Conservation (phyloP, 2,113 vertebrate genomes). For the Aldabrachelys gigantea region DNA sequence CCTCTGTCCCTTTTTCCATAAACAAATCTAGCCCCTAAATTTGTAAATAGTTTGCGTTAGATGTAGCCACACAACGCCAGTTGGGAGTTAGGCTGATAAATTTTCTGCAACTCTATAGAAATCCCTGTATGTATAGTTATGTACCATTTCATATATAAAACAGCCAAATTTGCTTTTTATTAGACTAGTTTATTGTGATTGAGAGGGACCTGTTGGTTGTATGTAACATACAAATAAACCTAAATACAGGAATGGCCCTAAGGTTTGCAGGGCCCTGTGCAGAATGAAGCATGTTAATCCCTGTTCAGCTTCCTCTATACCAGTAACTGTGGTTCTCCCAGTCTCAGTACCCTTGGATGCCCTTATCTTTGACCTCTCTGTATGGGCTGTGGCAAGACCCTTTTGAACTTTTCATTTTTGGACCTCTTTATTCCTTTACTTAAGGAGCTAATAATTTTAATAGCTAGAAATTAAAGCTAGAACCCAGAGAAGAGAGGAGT, state of each 20-base stretch:
- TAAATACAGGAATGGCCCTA: not conserved
- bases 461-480: not conserved
- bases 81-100: not conserved
- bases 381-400: fast-evolving
- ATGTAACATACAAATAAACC: not conserved
- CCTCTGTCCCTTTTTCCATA: not conserved
- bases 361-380: not conserved
- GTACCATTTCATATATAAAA: not conserved
- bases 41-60: not conserved
- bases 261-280: not conserved
- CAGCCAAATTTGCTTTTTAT: not conserved
- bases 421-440: not conserved
- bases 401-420: not conserved
- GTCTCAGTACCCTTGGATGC: not conserved
- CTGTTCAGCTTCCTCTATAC: not conserved
- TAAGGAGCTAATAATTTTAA: not conserved
- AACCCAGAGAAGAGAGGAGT: not conserved
- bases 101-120: not conserved
- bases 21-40: not conserved
- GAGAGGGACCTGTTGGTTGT: not conserved
- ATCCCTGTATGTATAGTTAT: not conserved
- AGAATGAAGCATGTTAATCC: not conserved
- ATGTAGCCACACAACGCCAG: not conserved
- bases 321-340: not conserved
- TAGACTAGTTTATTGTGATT: not conserved